Evolutionary conservation across 2,797 vertebrate species (phyloP).

Genomic region (Falco novaeseelandiae): DNA sequence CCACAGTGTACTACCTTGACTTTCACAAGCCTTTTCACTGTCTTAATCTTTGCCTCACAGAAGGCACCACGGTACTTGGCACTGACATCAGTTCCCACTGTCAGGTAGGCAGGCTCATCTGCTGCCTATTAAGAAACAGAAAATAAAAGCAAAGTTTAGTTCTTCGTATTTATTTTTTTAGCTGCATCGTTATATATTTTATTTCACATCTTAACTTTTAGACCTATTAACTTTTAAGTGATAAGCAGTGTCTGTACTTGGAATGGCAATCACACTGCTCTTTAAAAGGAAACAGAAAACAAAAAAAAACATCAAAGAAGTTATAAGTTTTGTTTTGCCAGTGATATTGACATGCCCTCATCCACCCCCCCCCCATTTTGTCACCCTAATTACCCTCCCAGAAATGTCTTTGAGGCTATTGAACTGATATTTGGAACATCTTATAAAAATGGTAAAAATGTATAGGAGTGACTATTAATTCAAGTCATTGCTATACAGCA

Average conservation of each 20-base stretch:
- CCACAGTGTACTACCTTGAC: constrained; percentile 86
- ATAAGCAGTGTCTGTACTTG: fast-evolving
- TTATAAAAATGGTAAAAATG: not conserved
- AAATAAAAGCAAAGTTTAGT: not conserved
- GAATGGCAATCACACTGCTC: not conserved
- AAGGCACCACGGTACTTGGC: constrained; percentile 99
- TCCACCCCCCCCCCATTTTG: not conserved
- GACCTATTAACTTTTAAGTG: not conserved
- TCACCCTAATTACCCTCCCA: not conserved
- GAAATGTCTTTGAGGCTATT: not conserved
- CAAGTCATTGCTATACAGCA: not conserved
- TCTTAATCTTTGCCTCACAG: constrained; percentile 99
- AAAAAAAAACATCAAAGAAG: not conserved
- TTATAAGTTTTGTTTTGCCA: not conserved
- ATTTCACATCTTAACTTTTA: not conserved
- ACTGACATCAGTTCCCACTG: constrained; percentile 97
- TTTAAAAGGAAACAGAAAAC: not conserved
- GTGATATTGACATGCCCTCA: not conserved
- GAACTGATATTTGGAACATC: not conserved
- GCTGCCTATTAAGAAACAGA: constrained; percentile 84
- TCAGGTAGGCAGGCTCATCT: constrained; percentile 98
- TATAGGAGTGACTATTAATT: not conserved
- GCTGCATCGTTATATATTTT: no score
- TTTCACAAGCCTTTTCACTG: constrained; percentile 96
- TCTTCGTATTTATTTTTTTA: not conserved